Evolutionary conservation across 2,113 vertebrate genomes (phyloP).

Genomic region (Dasyprocta punctata): DNA sequence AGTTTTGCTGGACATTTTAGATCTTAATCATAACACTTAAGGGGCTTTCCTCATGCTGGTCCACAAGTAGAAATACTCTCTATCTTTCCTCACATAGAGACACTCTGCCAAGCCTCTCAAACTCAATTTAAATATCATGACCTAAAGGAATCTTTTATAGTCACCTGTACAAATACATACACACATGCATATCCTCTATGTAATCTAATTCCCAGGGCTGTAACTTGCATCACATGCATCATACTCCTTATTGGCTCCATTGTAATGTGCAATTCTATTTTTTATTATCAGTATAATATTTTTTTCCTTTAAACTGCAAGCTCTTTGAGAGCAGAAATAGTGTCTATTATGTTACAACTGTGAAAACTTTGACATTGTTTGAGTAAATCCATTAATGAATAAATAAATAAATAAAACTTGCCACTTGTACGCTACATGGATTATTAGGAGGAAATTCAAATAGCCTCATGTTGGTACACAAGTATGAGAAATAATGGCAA

Average conservation of each 20-base stretch:
- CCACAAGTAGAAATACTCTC: background rate
- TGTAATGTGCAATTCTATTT: background rate
- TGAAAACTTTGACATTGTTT: background rate
- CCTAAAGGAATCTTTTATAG: background rate
- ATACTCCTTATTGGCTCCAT: background rate
- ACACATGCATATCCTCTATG: no score
- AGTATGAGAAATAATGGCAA: background rate
- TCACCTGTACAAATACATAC: no score
- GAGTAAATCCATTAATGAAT: background rate
- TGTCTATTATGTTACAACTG: background rate
- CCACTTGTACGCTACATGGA: background rate
- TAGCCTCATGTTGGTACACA: background rate
- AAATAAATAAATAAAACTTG: background rate
- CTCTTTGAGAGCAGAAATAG: background rate
- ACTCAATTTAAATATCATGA: background rate
- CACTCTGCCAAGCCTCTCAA: background rate
- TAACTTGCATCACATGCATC: rapidly evolving
- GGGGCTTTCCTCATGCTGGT: background rate
- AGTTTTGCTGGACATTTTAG: background rate
- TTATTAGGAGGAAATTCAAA: background rate
- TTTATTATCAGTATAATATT: background rate
- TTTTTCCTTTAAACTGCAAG: background rate
- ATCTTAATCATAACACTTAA: background rate
- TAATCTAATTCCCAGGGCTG: background rate
- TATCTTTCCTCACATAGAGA: background rate